Evolutionary conservation across 2,113 vertebrate species (phyloP).

Genomic region (Sialia sialis): DNA sequence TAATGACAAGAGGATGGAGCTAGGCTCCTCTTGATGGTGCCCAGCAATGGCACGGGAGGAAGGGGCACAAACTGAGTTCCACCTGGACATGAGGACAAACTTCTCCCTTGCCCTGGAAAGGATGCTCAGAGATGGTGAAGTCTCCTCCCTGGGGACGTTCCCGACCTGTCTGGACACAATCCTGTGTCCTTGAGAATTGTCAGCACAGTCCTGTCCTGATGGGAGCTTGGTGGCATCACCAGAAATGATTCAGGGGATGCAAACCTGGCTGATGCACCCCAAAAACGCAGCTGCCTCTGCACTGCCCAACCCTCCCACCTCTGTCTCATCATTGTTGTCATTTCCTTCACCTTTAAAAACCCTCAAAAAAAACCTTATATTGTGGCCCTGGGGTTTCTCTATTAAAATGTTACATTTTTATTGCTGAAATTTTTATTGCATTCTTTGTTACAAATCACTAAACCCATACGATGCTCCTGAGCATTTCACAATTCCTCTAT

Average conservation of each 20-base stretch:
- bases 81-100: not conserved
- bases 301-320: not conserved
- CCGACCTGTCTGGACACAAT: not conserved
- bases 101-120: too few species aligned
- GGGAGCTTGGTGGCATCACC: not conserved
- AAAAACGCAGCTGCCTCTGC: not conserved
- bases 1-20: not conserved
- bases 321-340: not conserved
- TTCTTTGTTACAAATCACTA: not conserved
- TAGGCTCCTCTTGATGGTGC: not conserved
- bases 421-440: not conserved
- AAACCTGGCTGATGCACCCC: accelerated
- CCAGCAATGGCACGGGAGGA: not conserved
- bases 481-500: not conserved
- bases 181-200: not conserved
- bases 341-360: not conserved
- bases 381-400: not conserved
- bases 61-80: not conserved
- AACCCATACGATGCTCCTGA: not conserved
- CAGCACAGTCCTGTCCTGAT: not conserved
- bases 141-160: not conserved
- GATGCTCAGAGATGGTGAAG: too few species aligned
- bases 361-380: accelerated
- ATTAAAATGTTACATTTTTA: not conserved
- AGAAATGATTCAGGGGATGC: accelerated